Conservation (phyloP, 2,888 invertebrate species). For the Lapara coniferarum region DNA sequence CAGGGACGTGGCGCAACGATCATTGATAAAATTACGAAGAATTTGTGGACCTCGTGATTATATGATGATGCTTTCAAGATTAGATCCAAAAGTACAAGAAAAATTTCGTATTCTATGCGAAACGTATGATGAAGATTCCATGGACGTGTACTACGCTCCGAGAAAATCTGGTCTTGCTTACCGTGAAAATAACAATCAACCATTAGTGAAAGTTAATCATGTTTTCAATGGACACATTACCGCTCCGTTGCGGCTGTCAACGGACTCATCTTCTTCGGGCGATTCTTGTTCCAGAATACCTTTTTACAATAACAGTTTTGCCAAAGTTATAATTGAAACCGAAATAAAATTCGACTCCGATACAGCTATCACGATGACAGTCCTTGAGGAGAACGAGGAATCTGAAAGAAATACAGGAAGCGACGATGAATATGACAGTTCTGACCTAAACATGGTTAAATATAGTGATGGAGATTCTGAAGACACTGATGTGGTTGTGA, state of each 20-base stretch:
- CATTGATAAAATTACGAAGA: conserved; percentile 87
- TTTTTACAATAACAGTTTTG: conserved; percentile 76
- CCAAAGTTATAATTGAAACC: conserved; percentile 90
- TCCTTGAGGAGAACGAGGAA: conserved; percentile 87
- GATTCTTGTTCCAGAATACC: conserved; percentile 77
- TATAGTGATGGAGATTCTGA: conserved; percentile 85
- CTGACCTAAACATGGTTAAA: conserved; percentile 81
- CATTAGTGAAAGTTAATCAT: conserved; percentile 67
- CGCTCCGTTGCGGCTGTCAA: conserved; percentile 63
- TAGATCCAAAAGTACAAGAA: conserved; percentile 77
- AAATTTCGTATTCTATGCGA: conserved; percentile 76
- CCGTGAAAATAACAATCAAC: conserved; percentile 57
- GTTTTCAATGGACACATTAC: conserved; percentile 58
- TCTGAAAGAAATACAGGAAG: conserved; percentile 73
- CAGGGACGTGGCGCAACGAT: conserved; percentile 88
- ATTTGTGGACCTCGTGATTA: conserved; percentile 87
- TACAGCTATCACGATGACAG: conserved; percentile 92
- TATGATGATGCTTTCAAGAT: conserved; percentile 77
- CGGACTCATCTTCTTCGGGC: conserved; percentile 85
- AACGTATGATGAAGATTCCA: conserved; percentile 74
- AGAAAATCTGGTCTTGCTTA: conserved; percentile 53
- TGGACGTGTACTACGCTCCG: conserved; percentile 76
- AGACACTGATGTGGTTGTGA: conserved; percentile 82
- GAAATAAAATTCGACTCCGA: conserved; percentile 92
- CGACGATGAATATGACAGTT: conserved; percentile 75